These are phyloP conservation scores for Pegoplata infirma DNA, from an alignment of 2,888 invertebrate species.

Conservation along the genomic window DNA sequence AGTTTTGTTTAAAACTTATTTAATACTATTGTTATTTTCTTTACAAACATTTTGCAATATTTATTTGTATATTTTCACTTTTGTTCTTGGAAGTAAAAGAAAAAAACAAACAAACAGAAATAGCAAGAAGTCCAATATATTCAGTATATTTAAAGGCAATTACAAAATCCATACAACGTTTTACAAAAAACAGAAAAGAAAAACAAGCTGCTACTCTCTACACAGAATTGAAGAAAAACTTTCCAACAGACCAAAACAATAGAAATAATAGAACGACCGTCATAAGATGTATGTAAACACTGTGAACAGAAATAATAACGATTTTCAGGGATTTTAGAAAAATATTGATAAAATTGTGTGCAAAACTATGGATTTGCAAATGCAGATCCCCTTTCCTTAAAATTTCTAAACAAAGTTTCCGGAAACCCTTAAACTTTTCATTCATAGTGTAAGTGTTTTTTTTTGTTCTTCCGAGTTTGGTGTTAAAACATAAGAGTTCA, in stretches of 20 bases:
- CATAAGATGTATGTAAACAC: constrained; percentile 8
- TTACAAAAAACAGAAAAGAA: no score
- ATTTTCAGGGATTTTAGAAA: no score
- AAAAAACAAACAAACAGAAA: background rate
- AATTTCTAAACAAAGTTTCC: no score
- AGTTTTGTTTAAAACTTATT: background rate
- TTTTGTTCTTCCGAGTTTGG: background rate
- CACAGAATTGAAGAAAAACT: constrained; percentile 2
- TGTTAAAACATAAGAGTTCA: constrained; percentile 39
- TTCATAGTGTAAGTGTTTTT: background rate
- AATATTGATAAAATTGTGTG: no score
- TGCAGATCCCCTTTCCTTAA: no score
- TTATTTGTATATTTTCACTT: constrained; percentile 5
- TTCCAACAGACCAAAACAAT: constrained; percentile 31
- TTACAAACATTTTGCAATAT: background rate
- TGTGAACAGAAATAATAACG: background rate
- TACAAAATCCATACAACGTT: constrained; percentile 9
- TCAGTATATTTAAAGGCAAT: constrained; percentile 39
- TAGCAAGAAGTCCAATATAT: background rate
- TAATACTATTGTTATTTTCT: background rate
- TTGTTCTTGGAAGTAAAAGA: background rate
- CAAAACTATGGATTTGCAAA: no score
- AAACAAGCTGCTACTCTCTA: background rate
- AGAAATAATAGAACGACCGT: background rate
- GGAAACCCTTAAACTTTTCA: no score